These are phyloP conservation scores for Myotis daubentonii DNA, from an alignment of 2,797 vertebrate genomes.

Conservation along the genomic window DNA sequence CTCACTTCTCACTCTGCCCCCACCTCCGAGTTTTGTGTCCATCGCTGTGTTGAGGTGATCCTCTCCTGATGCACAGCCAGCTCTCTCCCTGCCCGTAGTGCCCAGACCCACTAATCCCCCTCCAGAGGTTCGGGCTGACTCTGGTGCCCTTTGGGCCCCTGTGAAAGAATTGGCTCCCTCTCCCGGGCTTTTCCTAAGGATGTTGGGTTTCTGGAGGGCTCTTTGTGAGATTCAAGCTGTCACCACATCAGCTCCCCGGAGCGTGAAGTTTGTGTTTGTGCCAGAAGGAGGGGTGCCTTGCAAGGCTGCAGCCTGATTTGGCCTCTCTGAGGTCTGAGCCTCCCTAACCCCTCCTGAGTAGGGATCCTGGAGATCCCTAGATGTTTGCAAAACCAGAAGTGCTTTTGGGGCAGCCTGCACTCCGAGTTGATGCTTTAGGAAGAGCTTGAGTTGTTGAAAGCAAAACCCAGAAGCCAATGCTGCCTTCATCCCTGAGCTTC, in stretches of 20 bases:
- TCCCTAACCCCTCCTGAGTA: not conserved
- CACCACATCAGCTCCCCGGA: not conserved
- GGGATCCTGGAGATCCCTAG: not conserved
- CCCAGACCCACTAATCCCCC: not conserved
- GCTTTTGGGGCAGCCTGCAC: not conserved
- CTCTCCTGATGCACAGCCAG: not conserved
- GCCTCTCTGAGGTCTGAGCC: not conserved
- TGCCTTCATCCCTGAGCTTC: not conserved
- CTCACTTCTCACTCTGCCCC: not conserved
- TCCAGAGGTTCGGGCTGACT: not conserved
- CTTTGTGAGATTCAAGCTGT: not conserved
- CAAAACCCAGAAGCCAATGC: not conserved
- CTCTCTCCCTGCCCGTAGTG: not conserved
- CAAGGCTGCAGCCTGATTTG: not conserved
- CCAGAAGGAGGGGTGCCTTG: not conserved
- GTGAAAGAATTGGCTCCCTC: not conserved
- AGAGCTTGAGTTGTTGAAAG: not conserved
- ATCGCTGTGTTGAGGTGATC: not conserved
- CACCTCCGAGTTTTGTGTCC: not conserved
- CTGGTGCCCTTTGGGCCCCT: not conserved
- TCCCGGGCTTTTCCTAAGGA: not conserved
- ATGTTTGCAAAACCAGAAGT: not conserved
- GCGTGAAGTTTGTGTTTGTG: constrained; percentile 50
- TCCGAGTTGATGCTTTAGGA: not conserved
- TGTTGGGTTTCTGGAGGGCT: not conserved